phyloP scores from a whole-genome alignment of 2,888 invertebrate species.

The Hermaeophaga mercurialis region DNA sequence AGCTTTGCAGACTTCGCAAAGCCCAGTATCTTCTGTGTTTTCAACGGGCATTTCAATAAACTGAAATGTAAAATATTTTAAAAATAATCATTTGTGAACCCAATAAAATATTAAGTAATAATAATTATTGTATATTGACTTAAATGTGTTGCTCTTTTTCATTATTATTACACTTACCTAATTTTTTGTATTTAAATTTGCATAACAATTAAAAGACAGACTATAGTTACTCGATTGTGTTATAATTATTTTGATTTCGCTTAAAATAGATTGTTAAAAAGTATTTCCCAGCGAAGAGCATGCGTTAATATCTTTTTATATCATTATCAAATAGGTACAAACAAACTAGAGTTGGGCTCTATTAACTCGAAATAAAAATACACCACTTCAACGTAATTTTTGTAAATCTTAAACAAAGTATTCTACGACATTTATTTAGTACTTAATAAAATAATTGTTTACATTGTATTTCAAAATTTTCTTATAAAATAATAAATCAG shows the following conservation, averaged over 20 bases:
- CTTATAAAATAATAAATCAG: no score
- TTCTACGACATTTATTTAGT: no score
- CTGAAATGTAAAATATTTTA: background rate
- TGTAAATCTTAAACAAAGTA: no score
- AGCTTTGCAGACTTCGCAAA: constrained; percentile 63
- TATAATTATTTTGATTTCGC: background rate
- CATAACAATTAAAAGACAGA: no score
- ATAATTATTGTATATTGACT: background rate
- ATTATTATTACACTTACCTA: background rate
- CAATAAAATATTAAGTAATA: background rate
- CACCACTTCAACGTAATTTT: no score
- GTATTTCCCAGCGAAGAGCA: background rate
- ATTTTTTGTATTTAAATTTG: no score
- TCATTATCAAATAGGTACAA: no score
- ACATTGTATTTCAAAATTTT: no score
- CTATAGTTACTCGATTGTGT: no score
- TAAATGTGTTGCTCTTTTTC: background rate
- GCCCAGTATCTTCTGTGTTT: constrained; percentile 6
- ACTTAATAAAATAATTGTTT: no score
- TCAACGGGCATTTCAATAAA: background rate
- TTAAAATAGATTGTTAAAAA: constrained; percentile 15
- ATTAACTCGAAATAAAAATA: no score
- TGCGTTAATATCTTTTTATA: constrained; percentile 2
- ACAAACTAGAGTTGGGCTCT: no score
- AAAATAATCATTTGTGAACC: background rate